Evolutionary conservation across 2,797 vertebrate species (phyloP), one percentile per base, ranked within the genome.

Genomic region (Loriculus beryllinus): DNA sequence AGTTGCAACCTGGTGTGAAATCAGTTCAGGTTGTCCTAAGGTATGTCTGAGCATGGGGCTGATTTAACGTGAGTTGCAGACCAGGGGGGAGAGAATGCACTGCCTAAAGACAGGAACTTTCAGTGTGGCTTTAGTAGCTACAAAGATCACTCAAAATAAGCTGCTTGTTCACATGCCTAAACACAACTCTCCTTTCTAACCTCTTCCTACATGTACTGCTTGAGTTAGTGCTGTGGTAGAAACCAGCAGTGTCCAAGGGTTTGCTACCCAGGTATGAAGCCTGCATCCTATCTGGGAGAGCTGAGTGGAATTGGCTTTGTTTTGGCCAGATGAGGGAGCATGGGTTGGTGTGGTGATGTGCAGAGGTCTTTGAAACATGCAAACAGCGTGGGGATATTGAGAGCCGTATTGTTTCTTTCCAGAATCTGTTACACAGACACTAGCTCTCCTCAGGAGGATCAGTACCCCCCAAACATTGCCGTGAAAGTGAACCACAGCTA

Each of bases 401-500:
- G 67, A 42, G n/a, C 16, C 0, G 1, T 62, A 29, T 25, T 1
- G 1, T 86, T 92, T 89, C 22, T 13, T 79, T 90, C 14, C 93
- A 99, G 99, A 97, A 99, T 99, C 98, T 99, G 99, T 97, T 99
- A 99, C 98, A 98, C 99, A 76, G 99, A 99, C 95, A 98, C 99
- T 63, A 99, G 99, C 86, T 98, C 98, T 90, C 98, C 99, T 57
- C 99, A 99, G 97, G 99, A 99, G 97, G 99, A 99, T 97, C 99
- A 99, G 96, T 99, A 99, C 97, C 99, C 99, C 39, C 99, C 99
- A 17, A 99, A 99, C 97, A 99, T 99, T 15, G 99, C 99, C 7
- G 99, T 99, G 93, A 99, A 99, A 98, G 99, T 99, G 91, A 99
- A 99, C 97, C 99, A 99, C 96, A 99, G 98, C 93, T 99, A 99